Base-by-base conservation (phyloP, 2,888 invertebrate genomes). In the Chirona hameri region DNA sequence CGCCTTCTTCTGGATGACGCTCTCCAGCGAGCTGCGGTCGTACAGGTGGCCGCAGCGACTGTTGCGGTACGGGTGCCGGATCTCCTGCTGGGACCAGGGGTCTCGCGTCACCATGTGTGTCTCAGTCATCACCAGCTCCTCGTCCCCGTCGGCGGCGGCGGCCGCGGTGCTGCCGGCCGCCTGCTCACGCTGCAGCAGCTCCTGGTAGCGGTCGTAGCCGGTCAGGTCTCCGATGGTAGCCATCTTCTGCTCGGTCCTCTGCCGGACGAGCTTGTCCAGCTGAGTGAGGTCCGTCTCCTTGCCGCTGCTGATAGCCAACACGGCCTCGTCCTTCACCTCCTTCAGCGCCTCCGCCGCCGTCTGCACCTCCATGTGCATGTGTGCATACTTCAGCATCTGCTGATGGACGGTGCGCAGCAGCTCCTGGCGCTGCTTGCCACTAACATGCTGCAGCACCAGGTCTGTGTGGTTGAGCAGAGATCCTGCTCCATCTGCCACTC, bases 1-100 rank as follows among this genome's bases (percentile, higher is more conserved):
- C 1, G 27, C 15, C 10, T 5, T 12, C n/a, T 48, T 24, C 12
- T n/a, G 46, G n/a, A 79, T 46, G 14, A 79, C 46, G n/a, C 12
- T 1, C 27, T 18, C 29, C 52, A 80, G 80, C 27, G 80, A 80
- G 27, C 7, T 12, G 52, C 14, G 52, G 27, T 80, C 80, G 52
- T 80, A 80, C 52, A 80, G 1, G 80, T 80, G 80, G 52, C 52
- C 80, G 29, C 80, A 80, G 52, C 29, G 52, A 0, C 52, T 27
- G 80, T 80, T 80, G 5, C 27, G 15, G 18, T 29, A 27, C 27
- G 80, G 80, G 27, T 27, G 52, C 2, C 27, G 48, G 52, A 80
- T 80, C 52, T 14, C 15, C 80, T 55, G 80, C 52, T 80, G 48
- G n/a, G 80, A 52, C 80, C 80, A 80, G 10, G 80, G 80, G 52